These are phyloP conservation scores for Drosophila kikkawai DNA, from an alignment of 1,140 invertebrate species.

Conservation along the genomic window DNA sequence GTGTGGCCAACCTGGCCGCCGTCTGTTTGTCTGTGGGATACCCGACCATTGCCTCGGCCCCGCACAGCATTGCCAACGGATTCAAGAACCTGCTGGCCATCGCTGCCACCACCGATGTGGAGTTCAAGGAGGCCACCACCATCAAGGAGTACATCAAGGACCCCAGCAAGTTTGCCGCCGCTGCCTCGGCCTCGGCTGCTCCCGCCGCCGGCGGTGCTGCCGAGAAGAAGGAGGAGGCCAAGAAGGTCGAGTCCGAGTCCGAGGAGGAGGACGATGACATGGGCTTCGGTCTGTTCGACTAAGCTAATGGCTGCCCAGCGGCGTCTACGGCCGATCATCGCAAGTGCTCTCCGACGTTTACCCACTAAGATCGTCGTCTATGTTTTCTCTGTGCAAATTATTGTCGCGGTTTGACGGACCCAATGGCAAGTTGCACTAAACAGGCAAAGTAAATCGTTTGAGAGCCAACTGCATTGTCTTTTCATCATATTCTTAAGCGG, in stretches of 20 bases:
- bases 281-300: constrained; percentile 98
- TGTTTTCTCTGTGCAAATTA: constrained; percentile 62
- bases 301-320: constrained; percentile 84
- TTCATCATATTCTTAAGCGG: constrained; percentile 35
- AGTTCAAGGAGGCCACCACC: constrained; percentile 96
- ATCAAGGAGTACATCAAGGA: constrained; percentile 97
- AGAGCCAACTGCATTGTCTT: constrained; percentile 43
- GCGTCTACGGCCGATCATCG: constrained; percentile 8
- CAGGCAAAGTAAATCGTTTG: constrained; percentile 57
- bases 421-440: constrained; percentile 81
- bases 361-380: constrained; percentile 31
- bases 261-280: constrained; percentile 97
- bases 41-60: constrained; percentile 97
- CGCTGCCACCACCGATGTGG: constrained; percentile 97
- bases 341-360: constrained; percentile 51
- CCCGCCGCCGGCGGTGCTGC: constrained; percentile 87
- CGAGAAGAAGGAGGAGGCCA: constrained; percentile 90
- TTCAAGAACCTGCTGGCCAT: constrained; percentile 99
- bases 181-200: constrained; percentile 88
- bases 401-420: constrained; percentile 84
- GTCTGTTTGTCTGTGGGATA: constrained; percentile 97
- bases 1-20: constrained; percentile 97
- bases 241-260: constrained; percentile 92
- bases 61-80: constrained; percentile 98
- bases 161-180: constrained; percentile 95